Percentiles rank a stretch among this genome's conserved stretches.
Evolutionary conservation across 64 coral and sea anemone species (phyloP).

Genomic region (Cladopsammia gracilis): DNA sequence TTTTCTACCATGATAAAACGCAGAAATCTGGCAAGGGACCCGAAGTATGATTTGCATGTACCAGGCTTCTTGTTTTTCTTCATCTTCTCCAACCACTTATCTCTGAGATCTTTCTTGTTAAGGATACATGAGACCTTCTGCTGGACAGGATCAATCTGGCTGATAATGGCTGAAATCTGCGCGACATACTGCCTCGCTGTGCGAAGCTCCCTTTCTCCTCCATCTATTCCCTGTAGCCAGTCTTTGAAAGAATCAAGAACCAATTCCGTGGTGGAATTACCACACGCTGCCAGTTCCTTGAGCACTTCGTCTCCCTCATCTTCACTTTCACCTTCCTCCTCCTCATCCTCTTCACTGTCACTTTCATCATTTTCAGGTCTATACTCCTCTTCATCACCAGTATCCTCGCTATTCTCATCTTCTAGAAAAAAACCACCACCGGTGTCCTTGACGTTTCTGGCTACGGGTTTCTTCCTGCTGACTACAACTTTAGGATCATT

Average conservation of each 20-base stretch:
- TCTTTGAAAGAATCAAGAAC: constrained; percentile 44
- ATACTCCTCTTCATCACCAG: no score
- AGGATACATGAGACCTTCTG: constrained; percentile 28
- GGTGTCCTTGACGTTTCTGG: no score
- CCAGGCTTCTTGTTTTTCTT: constrained; percentile 47
- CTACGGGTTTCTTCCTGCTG: no score
- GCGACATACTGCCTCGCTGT: constrained; percentile 57
- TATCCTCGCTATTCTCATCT: no score
- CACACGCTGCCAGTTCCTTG: constrained; percentile 17
- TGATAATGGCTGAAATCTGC: constrained; percentile 51
- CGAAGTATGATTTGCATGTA: constrained; percentile 67
- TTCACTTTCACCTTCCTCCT: background rate
- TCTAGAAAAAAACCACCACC: no score
- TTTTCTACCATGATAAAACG: constrained; percentile 42
- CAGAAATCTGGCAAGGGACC: no score
- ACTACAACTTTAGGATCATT: no score
- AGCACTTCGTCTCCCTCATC: no score
- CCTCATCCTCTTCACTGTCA: constrained; percentile 4
- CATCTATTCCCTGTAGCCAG: constrained; percentile 64
- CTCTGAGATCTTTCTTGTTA: constrained; percentile 42
- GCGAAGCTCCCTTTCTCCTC: constrained; percentile 24
- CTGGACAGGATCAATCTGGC: constrained; percentile 16
- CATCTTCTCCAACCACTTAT: constrained; percentile 53
- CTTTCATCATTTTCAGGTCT: no score
- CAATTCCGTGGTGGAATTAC: constrained; percentile 51